Evolutionary conservation across 2,888 invertebrate species (phyloP), one percentile per base, ranked within the genome.

Genomic region (Andrena haemorrhoa): DNA sequence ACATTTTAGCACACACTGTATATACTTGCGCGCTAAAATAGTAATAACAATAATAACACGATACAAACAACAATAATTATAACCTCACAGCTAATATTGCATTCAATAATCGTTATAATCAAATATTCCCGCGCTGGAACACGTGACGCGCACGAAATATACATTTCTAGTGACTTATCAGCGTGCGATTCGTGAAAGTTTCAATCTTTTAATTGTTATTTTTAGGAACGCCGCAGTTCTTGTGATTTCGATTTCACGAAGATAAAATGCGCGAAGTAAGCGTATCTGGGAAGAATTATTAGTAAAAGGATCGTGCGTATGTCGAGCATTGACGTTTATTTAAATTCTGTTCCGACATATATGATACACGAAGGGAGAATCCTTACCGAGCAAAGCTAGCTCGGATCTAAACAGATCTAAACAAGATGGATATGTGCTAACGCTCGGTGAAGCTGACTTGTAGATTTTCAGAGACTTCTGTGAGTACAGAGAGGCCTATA

Each of bases 341-440:
- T 35, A 63, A 56, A 8, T 26, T 61, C 33, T 12, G 20, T 29
- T 63, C 64, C 79, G 69, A 79, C 70, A 79, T 8, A 70, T 79
- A 26, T 79, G 79, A 70, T 79, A 70, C 16, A 29, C 12, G 29
- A 53, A 64, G 53, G 79, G 64, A 63, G 49, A 69, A 29, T 47
- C 33, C 20, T 68, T 31, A 51, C 10, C 23, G 26, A 49, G 20
- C 68, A 4, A 10, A 63, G 33, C 16, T 79, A 47, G 12, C 47
- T 79, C 16, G 41, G 64, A 79, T 68, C 79, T 79, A 80, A 80
- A 80, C 61, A 71, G 65, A 71, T 65, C 71, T 72, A 66, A 79
- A 41, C 47, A 80, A 80, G 41, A 72, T 80, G 79, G 61, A 41
- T 61, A 80, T 53, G 41, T 72, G 66, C 56, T 80, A 49, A 73